These are phyloP conservation scores for Neoarius graeffei DNA, from an alignment of 2,113 vertebrate genomes.

Conservation along the genomic window DNA sequence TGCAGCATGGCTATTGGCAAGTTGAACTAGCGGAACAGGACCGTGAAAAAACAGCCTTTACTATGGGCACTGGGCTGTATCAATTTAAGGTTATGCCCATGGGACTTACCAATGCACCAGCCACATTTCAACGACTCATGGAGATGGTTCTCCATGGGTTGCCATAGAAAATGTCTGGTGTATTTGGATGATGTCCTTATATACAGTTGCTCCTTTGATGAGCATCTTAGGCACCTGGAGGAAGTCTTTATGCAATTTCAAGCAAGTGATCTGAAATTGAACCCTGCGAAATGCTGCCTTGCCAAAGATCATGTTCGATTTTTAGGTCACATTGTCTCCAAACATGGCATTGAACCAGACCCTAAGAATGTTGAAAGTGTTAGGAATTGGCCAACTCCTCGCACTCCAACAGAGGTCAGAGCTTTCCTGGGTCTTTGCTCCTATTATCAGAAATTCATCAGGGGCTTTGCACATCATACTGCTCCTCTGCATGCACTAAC, in stretches of 20 bases:
- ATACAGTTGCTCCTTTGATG: too few species aligned
- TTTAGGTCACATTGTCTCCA: constrained; percentile 24
- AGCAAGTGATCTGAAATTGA: too few species aligned
- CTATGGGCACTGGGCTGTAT: constrained; percentile 33
- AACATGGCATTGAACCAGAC: constrained; percentile 10
- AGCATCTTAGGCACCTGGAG: too few species aligned
- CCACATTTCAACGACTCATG: constrained; percentile 44
- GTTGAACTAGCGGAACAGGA: constrained; percentile 28
- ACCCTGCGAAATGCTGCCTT: too few species aligned
- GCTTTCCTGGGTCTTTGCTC: constrained; percentile 41
- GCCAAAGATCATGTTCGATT: constrained; percentile 13
- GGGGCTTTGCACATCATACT: constrained; percentile 6
- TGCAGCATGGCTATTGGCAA: constrained; percentile 13
- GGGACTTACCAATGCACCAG: constrained; percentile 40
- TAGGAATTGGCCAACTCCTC: constrained; percentile 8
- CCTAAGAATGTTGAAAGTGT: constrained; percentile 17
- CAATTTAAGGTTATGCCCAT: constrained; percentile 18
- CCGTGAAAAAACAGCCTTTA: constrained; percentile 45
- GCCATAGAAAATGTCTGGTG: background rate
- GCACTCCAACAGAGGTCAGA: constrained; percentile 30
- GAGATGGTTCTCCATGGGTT: constrained; percentile 45
- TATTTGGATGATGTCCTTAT: too few species aligned
- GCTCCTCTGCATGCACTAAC: background rate
- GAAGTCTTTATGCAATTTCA: too few species aligned
- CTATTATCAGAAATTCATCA: constrained; percentile 38